Percentiles rank a stretch among this genome's conserved stretches.
phyloP scores from a whole-genome alignment of 2,888 invertebrate species.

The Oligia latruncula region DNA sequence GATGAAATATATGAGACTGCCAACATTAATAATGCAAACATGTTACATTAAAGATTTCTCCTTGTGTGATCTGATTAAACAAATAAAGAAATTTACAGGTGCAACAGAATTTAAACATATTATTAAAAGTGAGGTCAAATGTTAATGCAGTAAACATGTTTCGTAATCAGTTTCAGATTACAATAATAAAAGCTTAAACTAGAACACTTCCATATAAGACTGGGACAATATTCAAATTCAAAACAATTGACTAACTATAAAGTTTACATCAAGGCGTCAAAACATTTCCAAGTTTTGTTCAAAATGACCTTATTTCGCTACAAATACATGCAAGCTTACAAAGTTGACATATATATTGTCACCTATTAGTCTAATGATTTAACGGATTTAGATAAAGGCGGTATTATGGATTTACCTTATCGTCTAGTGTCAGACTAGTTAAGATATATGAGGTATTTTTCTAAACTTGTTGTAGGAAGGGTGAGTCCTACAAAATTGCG shows the following conservation, averaged over 20 bases:
- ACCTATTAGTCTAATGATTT: slow-evolving; percentile 51
- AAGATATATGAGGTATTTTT: slow-evolving; percentile 30
- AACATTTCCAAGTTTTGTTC: slow-evolving; percentile 24
- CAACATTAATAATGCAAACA: slow-evolving; percentile 18
- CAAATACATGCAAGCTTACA: slow-evolving; percentile 16
- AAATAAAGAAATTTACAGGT: slow-evolving; percentile 25
- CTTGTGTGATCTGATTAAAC: slow-evolving; percentile 22
- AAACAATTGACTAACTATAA: slow-evolving; percentile 16
- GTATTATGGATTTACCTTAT: slow-evolving; percentile 47
- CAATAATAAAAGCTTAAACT: slow-evolving; percentile 39
- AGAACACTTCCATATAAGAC: slow-evolving; percentile 23
- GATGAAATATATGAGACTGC: slow-evolving; percentile 13
- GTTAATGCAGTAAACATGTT: slow-evolving; percentile 44
- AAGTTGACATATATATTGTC: slow-evolving; percentile 29
- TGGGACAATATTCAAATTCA: slow-evolving; percentile 21
- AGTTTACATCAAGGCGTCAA: neutral
- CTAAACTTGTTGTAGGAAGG: neutral
- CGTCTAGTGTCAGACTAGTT: slow-evolving; percentile 29
- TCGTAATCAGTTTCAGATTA: slow-evolving; percentile 40
- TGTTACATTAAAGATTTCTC: slow-evolving; percentile 8
- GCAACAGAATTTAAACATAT: slow-evolving; percentile 12
- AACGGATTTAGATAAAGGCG: slow-evolving; percentile 57
- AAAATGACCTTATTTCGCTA: slow-evolving; percentile 5
- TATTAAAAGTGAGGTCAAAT: slow-evolving; percentile 40
- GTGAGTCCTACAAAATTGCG: neutral